Evolutionary conservation across 1,140 invertebrate species (phyloP), one percentile per base, ranked within the genome.

Genomic region (Brachionus plicatilis): DNA sequence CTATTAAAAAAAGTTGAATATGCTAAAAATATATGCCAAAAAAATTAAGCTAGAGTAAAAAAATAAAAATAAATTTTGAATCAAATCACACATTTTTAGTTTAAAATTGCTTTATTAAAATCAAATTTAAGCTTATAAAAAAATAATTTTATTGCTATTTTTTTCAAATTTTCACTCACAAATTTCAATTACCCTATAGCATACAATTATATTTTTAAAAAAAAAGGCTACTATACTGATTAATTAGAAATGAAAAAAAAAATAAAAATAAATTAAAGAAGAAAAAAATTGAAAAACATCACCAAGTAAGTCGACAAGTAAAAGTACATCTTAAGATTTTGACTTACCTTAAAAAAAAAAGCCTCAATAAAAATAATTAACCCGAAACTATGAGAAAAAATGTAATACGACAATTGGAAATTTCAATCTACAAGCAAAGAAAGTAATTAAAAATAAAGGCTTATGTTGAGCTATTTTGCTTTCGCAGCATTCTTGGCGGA

Each of bases 401-500:
- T 14, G 12, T 17, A 29, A 68, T 14, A 68, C 27, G 33, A 68
- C 27, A 68, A 68, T 68, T 68, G 66, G 33, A 9, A 20, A 60
- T 60, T 33, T 33, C 27, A 29, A 17, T 43, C 17, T 43, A 43
- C 4, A 72, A 72, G 0, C 7, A 41, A 17, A 43, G n/a, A n/a
- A 72, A 11, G 7, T 68, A 11, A 2, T 43, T 43, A 17, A 72
- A 72, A 72, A 72, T 45, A 11, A 43, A 72, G 12, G 17, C 6
- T 50, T 50, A 50, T 53, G 53, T 76, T 50, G 17, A 11, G 12
- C 7, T 24, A 75, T 75, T 76, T 76, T 76, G 72, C 33, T 76
- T 76, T 24, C 72, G 41, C 29, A 50, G 72, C 79, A 82, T 82
- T 29, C 79, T 82, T 17, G 79, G 79, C 24, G 79, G 79, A 24